These are phyloP conservation scores for Leptarthrus brevirostris DNA, from an alignment of 2,888 invertebrate species.

Conservation along the genomic window DNA sequence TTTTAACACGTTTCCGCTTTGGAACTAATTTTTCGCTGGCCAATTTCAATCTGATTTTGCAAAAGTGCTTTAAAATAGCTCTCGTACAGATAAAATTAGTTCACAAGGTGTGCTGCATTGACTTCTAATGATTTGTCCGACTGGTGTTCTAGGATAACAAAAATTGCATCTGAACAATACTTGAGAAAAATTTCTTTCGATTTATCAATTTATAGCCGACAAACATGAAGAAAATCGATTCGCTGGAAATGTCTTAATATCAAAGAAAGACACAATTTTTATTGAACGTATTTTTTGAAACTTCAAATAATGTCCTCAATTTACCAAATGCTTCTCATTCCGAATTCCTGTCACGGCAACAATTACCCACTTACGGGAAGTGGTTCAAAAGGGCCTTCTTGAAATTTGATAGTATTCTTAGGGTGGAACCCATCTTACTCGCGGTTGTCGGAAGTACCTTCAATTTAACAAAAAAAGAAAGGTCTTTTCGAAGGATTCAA, in stretches of 20 bases:
- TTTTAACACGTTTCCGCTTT: not conserved
- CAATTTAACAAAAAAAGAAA: not conserved
- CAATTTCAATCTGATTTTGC: not conserved
- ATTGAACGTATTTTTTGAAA: too few species aligned
- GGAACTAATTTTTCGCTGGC: not conserved
- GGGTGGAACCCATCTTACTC: too few species aligned
- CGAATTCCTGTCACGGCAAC: not conserved
- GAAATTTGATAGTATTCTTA: not conserved
- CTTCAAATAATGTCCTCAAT: too few species aligned
- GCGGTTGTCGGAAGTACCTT: not conserved
- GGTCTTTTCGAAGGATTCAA: conserved; percentile 1
- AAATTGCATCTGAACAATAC: too few species aligned
- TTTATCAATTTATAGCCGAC: too few species aligned
- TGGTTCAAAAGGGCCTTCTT: not conserved
- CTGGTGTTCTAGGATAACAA: too few species aligned
- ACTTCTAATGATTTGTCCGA: not conserved
- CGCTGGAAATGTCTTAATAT: too few species aligned
- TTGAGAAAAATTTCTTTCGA: too few species aligned
- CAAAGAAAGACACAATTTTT: too few species aligned
- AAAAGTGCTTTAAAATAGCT: not conserved
- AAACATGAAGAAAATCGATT: too few species aligned
- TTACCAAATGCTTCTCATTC: not conserved
- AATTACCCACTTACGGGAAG: not conserved
- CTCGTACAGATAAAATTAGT: not conserved
- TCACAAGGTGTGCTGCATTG: not conserved